Evolutionary conservation across 2,888 invertebrate genomes (phyloP), one percentile per base, ranked within the genome.

Genomic region (Vandiemenella viatica): DNA sequence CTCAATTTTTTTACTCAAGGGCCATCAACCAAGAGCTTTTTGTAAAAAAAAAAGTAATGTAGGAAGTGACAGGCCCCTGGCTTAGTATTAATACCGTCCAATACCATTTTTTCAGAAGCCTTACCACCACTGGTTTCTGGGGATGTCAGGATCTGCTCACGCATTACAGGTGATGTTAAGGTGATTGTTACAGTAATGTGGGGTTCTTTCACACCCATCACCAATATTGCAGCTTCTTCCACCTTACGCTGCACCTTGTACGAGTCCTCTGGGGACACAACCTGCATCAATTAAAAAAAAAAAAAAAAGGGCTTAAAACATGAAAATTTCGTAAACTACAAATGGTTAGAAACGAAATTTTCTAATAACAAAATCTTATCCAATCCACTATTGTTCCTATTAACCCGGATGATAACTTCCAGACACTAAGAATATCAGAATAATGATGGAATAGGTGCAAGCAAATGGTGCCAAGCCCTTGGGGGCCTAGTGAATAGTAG

Each of bases 151-250:
- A 52, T 43, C 23, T 82, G 76, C 67, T 93, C 93, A 53, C 95
- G 79, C 79, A 95, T 83, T 47, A 92, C 74, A 43, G 93, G 92
- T 55, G 95, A 93, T 45, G 96, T 95, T 54, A 96, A 75, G 54
- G 88, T 85, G 54, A 96, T 86, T 55, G 83, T 81, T 55, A 95
- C 92, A 46, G 76, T 75, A 50, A 88, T 64, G 50, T 64, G 64
- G 16, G 68, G 70, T 44, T 73, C 82, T 45, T 73, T 69, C 52
- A 81, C 83, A 60, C 85, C 84, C n/a, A 81, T 75, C 47, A 93
- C 88, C 42, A 79, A 74, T 54, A 95, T 78, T 7, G 88, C 86
- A 46, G 90, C 87, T 58, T 91, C 87, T 49, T 87, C 85, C 45
- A 87, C 77, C 63, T 79, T 82, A 60, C 88, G 78, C 58, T 83